Evolutionary conservation across 2,888 invertebrate species (phyloP).

Genomic region (Melieria omissa): DNA sequence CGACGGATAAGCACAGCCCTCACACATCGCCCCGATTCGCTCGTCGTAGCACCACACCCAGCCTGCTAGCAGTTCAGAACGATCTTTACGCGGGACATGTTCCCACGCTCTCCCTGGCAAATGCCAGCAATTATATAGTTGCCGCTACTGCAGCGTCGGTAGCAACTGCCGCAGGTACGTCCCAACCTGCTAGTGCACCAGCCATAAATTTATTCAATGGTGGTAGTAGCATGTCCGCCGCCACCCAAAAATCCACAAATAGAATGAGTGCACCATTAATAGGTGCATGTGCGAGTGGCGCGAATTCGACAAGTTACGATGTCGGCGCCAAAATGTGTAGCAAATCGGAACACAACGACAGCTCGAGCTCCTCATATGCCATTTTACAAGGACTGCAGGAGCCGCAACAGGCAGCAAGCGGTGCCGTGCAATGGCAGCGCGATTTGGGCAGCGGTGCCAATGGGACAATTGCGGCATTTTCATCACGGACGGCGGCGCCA

Average conservation of each 20-base stretch:
- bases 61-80: constrained; percentile 65
- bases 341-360: constrained; percentile 57
- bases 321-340: constrained; percentile 49
- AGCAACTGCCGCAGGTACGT: constrained; percentile 38
- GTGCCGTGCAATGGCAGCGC: constrained; percentile 20
- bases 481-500: constrained; percentile 60
- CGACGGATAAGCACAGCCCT: constrained; percentile 69
- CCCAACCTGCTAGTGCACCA: constrained; percentile 57
- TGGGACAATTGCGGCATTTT: constrained; percentile 40
- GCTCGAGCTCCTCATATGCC: constrained; percentile 58
- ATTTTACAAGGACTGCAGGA: constrained; percentile 62
- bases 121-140: constrained; percentile 46
- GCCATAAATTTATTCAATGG: constrained; percentile 57
- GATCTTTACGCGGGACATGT: constrained; percentile 62
- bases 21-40: constrained; percentile 71
- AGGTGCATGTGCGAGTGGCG: constrained; percentile 49
- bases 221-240: constrained; percentile 40
- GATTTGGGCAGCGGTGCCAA: constrained; percentile 48
- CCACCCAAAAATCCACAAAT: constrained; percentile 60
- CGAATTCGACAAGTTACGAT: constrained; percentile 47
- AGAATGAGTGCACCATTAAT: constrained; percentile 66
- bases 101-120: constrained; percentile 56
- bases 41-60: constrained; percentile 65
- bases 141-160: constrained; percentile 47
- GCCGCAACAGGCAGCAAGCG: constrained; percentile 42